These are phyloP conservation scores for Columba livia DNA, from an alignment of 2,113 vertebrate genomes.

Conservation along the genomic window DNA sequence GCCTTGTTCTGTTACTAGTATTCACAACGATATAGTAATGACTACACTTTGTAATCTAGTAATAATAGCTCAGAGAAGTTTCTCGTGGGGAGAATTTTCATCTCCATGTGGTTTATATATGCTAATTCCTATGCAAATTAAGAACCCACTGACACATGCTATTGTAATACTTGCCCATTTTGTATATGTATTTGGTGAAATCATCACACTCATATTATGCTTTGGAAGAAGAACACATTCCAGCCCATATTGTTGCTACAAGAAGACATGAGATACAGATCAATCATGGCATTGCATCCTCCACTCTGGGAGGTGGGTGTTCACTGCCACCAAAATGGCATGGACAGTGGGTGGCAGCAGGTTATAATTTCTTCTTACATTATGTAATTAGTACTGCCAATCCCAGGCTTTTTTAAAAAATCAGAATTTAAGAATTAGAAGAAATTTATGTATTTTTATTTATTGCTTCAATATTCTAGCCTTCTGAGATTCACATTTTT, in stretches of 20 bases:
- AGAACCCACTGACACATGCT: conserved; percentile 26
- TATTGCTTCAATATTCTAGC: background rate
- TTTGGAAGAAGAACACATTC: background rate
- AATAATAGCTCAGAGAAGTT: conserved; percentile 28
- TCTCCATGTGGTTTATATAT: background rate
- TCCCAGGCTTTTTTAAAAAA: background rate
- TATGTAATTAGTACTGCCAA: background rate
- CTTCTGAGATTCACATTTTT: background rate
- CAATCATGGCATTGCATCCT: background rate
- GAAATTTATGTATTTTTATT: background rate
- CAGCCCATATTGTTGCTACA: background rate
- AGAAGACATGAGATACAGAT: background rate
- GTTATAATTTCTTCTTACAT: background rate
- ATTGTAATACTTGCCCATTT: conserved; percentile 30
- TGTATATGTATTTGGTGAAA: background rate
- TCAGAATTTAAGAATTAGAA: background rate
- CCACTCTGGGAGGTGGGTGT: background rate
- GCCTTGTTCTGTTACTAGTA: background rate
- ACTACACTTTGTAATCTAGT: background rate
- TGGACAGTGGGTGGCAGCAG: conserved; percentile 38
- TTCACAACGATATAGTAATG: background rate
- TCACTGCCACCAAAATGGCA: background rate
- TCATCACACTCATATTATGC: background rate
- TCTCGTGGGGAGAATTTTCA: background rate
- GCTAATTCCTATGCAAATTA: conserved; percentile 41